These are phyloP conservation scores for Macrochelys suwanniensis DNA, from an alignment of 2,797 vertebrate species.

Conservation along the genomic window DNA sequence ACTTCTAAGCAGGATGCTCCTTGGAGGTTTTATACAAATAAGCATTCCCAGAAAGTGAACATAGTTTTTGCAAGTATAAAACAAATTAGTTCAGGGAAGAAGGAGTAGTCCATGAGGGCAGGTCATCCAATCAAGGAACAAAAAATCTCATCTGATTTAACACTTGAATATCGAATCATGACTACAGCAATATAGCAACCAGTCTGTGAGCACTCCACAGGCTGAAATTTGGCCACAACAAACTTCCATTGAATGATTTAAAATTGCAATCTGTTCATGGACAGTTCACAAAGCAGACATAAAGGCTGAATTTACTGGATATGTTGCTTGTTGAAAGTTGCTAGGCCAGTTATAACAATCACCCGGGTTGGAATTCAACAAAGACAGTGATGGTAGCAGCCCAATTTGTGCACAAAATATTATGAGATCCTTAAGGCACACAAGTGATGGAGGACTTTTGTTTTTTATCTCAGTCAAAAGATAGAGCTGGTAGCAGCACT, in stretches of 20 bases:
- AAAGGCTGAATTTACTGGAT: background rate
- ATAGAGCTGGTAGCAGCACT: background rate
- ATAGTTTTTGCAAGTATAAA: constrained; percentile 32
- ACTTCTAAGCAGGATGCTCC: constrained; percentile 54
- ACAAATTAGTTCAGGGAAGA: constrained; percentile 21
- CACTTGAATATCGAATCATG: background rate
- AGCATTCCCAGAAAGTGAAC: constrained; percentile 27
- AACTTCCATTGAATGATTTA: background rate
- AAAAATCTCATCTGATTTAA: constrained; percentile 1
- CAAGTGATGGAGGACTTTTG: background rate
- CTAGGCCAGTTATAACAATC: background rate
- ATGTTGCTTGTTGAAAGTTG: background rate
- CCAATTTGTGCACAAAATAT: background rate
- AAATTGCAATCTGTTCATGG: background rate
- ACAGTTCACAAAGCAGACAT: background rate
- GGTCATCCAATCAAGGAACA: background rate
- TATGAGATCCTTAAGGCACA: background rate
- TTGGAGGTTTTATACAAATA: constrained; percentile 14
- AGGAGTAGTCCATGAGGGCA: background rate
- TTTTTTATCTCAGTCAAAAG: background rate
- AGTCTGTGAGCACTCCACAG: background rate
- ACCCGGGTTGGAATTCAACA: background rate
- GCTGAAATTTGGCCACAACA: background rate
- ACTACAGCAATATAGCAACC: background rate
- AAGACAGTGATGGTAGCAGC: background rate